These are phyloP conservation scores for Clunio marinus DNA, from an alignment of 2,888 invertebrate species.

Conservation along the genomic window DNA sequence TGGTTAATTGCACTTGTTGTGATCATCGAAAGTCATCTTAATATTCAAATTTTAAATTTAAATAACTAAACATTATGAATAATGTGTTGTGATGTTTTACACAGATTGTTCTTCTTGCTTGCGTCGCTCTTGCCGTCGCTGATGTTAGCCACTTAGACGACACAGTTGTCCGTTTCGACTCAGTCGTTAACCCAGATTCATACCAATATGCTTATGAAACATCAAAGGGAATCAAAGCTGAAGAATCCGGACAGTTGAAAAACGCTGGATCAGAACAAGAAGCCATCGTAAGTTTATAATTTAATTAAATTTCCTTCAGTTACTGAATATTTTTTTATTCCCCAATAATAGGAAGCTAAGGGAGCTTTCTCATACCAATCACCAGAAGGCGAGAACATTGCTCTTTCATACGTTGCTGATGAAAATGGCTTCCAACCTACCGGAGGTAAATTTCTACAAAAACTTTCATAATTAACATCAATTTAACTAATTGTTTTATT, in stretches of 20 bases:
- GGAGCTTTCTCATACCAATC: slow-evolving; percentile 57
- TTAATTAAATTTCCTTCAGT: too few relatives aligned
- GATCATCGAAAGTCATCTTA: too few relatives aligned
- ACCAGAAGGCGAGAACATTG: slow-evolving; percentile 60
- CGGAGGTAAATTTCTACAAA: slow-evolving; percentile 24
- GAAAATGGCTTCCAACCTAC: slow-evolving; percentile 65
- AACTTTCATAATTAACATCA: not conserved
- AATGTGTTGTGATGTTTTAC: not conserved
- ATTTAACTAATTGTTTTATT: not conserved
- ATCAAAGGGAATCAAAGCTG: slow-evolving; percentile 60
- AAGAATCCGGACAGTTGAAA: slow-evolving; percentile 57
- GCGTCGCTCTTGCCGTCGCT: slow-evolving; percentile 43
- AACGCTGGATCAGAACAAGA: slow-evolving; percentile 59
- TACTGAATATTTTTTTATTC: too few relatives aligned
- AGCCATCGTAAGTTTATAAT: too few relatives aligned
- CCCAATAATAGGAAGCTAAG: too few relatives aligned
- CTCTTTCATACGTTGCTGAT: slow-evolving; percentile 61
- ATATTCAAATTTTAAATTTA: not conserved
- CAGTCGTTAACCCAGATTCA: slow-evolving; percentile 51
- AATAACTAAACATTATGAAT: not conserved
- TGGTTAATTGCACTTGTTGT: not conserved
- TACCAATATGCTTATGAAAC: slow-evolving; percentile 56
- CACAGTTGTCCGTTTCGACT: slow-evolving; percentile 48
- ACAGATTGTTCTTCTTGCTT: slow-evolving; percentile 42
- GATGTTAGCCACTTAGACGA: slow-evolving; percentile 43